These are phyloP conservation scores for Meloidogyne exigua DNA, from an alignment of 1,140 invertebrate species.

Conservation along the genomic window DNA sequence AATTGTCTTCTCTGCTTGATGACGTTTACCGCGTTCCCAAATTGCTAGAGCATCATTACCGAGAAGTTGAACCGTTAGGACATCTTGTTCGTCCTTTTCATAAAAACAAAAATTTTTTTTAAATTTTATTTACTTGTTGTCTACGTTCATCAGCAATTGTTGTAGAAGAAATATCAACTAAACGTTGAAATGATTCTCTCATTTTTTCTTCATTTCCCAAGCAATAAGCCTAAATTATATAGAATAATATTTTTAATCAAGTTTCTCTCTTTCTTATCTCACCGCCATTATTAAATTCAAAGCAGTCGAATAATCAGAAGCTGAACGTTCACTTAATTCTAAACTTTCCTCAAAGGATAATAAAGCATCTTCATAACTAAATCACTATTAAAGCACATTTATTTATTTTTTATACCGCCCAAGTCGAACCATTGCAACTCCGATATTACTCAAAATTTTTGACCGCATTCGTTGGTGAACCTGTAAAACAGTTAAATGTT, in stretches of 20 bases:
- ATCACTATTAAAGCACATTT: not conserved
- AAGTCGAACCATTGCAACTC: conserved; percentile 88
- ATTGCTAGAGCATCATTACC: conserved; percentile 73
- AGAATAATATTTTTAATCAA: not conserved
- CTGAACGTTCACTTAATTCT: conserved; percentile 69
- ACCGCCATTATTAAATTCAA: conserved; percentile 83
- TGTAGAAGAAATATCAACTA: conserved; percentile 82
- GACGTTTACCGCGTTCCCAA: conserved; percentile 74
- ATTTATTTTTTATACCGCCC: conserved; percentile 65
- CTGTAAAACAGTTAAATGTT: conserved; percentile 69
- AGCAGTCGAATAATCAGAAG: conserved; percentile 78
- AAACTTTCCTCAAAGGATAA: conserved; percentile 96
- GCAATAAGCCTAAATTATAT: conserved; percentile 73
- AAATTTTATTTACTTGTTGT: conserved; percentile 1
- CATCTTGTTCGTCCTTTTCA: conserved; percentile 61
- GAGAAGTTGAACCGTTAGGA: conserved; percentile 68
- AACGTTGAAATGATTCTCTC: conserved; percentile 83
- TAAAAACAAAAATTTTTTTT: too few species aligned
- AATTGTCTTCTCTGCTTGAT: conserved; percentile 80
- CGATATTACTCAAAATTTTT: conserved; percentile 98
- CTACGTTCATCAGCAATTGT: conserved; percentile 58
- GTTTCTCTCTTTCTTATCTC: not conserved
- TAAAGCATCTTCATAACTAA: conserved; percentile 87
- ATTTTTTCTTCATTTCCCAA: conserved; percentile 89
- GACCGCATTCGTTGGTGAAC: conserved; percentile 68